Conservation (phyloP, 2,797 vertebrate genomes). For the Sebastiscus albofasciatus region DNA sequence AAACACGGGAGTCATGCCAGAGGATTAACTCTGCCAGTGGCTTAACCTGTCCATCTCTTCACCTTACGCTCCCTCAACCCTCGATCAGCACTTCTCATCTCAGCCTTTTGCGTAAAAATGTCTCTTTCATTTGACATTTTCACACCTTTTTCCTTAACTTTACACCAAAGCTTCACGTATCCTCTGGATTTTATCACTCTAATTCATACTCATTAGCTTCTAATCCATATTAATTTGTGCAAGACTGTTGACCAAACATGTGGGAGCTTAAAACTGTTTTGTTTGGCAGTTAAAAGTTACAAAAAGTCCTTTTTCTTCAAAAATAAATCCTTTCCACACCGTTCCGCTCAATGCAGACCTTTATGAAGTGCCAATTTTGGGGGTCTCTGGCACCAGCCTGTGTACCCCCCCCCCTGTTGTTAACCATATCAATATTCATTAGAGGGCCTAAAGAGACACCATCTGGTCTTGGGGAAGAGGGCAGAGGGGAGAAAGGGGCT, state of each 20-base stretch:
- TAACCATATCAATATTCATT: constrained; percentile 84
- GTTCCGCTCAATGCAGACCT: constrained; percentile 39
- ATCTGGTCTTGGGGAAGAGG: constrained; percentile 78
- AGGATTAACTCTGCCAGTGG: constrained; percentile 53
- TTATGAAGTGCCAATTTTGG: constrained; percentile 45
- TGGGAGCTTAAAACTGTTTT: constrained; percentile 19
- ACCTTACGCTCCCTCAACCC: constrained; percentile 8
- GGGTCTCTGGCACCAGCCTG: constrained; percentile 32
- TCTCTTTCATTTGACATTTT: background rate
- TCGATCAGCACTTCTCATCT: background rate
- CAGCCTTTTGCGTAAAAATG: background rate
- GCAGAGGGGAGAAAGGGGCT: constrained; percentile 37
- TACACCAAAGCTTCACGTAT: background rate
- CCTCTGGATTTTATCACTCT: background rate
- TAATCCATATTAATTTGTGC: constrained; percentile 25
- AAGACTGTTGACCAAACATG: background rate
- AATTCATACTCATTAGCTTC: background rate
- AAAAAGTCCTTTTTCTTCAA: background rate
- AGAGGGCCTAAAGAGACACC: constrained; percentile 78
- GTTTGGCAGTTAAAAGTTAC: background rate
- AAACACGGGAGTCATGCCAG: constrained; percentile 46
- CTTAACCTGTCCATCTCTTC: constrained; percentile 59
- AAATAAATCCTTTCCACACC: constrained; percentile 32
- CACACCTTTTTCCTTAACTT: background rate
- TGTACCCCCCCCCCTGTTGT: constrained; percentile 63